Evolutionary conservation across 2,113 vertebrate genomes (phyloP).

Genomic region (Ciconia maguari): DNA sequence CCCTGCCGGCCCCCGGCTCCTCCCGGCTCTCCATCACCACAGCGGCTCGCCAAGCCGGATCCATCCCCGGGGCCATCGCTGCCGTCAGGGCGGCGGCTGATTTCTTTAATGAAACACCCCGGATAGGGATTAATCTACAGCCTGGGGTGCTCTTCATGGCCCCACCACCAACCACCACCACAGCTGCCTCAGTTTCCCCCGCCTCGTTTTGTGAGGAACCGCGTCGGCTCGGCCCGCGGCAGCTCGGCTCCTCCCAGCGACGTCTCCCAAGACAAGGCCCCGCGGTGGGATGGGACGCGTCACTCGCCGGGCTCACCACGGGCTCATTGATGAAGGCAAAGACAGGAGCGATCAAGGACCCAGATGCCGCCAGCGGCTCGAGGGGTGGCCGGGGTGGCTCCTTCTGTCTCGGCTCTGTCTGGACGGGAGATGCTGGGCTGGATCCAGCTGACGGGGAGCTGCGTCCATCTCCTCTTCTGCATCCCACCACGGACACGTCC

Average conservation of each 20-base stretch:
- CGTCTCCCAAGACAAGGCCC: fast-evolving
- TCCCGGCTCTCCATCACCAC: background rate
- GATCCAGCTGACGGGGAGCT: no score
- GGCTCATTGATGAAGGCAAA: background rate
- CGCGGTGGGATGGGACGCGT: background rate
- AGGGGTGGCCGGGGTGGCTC: fast-evolving
- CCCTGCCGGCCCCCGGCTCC: background rate
- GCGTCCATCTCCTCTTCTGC: background rate
- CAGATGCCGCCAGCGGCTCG: background rate
- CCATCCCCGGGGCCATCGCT: background rate
- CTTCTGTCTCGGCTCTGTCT: no score
- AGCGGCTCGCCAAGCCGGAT: fast-evolving
- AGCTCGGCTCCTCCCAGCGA: background rate
- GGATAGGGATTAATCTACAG: fast-evolving
- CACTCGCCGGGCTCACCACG: background rate
- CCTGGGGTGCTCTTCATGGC: background rate
- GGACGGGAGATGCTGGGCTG: background rate
- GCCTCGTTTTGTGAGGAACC: fast-evolving
- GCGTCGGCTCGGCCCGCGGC: fast-evolving
- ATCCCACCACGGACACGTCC: background rate
- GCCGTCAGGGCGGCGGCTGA: background rate
- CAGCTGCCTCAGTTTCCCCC: background rate
- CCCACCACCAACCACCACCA: no score
- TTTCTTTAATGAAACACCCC: background rate
- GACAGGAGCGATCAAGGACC: fast-evolving